Evolutionary conservation across 2,888 invertebrate genomes (phyloP), one percentile per base, ranked within the genome.

Genomic region (Blastobasis lacticolella): DNA sequence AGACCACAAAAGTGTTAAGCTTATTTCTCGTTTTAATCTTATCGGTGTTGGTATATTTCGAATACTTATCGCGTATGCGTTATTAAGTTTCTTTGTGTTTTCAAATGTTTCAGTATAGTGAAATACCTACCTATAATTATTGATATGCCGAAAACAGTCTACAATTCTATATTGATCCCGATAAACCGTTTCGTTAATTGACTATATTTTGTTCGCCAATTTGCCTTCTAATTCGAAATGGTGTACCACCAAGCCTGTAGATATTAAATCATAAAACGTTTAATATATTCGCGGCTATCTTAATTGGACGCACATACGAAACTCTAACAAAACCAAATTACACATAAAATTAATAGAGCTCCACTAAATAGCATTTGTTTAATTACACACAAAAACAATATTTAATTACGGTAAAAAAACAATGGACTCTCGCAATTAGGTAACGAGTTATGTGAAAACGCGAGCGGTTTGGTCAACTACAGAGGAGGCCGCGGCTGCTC

Each of bases 361-460:
- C 76, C 74, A 75, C 73, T 76, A 73, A 78, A 70, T 69, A 75
- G 63, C 73, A 70, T 78, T 77, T 75, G 74, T 78, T 79, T 81
- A 79, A 79, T 81, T 83, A 73, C 70, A 66, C 23, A 23, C 23
- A 23, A 23, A 23, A 23, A 23, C 23, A 23, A 23, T 23, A 23
- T 23, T 23, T 23, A 23, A 23, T 23, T 23, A 23, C 23, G 23
- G 23, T 23, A 66, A 70, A 70, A 67, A 78, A 76, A 87, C 86
- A 86, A 87, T 86, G 71, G 86, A 69, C 60, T 66, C 64, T 66
- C 58, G 73, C 78, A 85, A 84, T 86, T 86, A 84, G 80, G 78
- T 81, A 84, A 85, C 85, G 85, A 73, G 23, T 23, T 23, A 23
- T 23, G 23, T 23, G 83, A 86, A 84, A 76, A 73, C 64, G 69